phyloP scores from a whole-genome alignment of 2,888 invertebrate species.

The Drosophila maculinotata region DNA sequence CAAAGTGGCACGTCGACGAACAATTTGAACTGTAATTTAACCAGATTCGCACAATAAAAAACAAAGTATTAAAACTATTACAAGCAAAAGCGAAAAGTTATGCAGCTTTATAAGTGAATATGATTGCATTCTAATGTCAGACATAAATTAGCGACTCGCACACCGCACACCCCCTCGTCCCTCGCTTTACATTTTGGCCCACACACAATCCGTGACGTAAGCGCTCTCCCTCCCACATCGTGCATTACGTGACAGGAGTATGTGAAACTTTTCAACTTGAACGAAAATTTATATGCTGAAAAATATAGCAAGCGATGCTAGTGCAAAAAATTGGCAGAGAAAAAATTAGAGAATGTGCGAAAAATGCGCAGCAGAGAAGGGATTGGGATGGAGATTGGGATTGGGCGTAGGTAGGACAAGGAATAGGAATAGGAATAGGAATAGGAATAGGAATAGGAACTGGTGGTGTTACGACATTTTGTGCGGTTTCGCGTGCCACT shows the following conservation, averaged over 20 bases:
- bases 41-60: conserved; percentile 29
- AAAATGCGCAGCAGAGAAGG: conserved; percentile 43
- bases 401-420: neutral
- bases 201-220: neutral
- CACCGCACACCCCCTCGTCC: conserved; percentile 25
- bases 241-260: conserved; percentile 73
- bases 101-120: conserved; percentile 77
- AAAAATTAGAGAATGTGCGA: conserved; percentile 54
- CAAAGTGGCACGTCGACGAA: conserved; percentile 12
- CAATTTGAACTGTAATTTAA: conserved; percentile 29
- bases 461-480: conserved; percentile 63
- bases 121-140: conserved; percentile 78
- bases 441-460: conserved; percentile 17
- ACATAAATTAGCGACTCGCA: conserved; percentile 73
- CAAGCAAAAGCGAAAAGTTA: conserved; percentile 61
- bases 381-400: conserved; percentile 1
- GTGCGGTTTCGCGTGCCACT: conserved; percentile 78
- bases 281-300: conserved; percentile 74
- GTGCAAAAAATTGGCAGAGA: conserved; percentile 9
- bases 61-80: conserved; percentile 24
- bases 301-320: conserved; percentile 46
- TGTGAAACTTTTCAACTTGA: conserved; percentile 78
- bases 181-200: neutral
- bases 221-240: conserved; percentile 9
- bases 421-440: conserved; percentile 16